Base-by-base conservation (phyloP, 2,888 invertebrate species). In the Deilephila elpenor region DNA sequence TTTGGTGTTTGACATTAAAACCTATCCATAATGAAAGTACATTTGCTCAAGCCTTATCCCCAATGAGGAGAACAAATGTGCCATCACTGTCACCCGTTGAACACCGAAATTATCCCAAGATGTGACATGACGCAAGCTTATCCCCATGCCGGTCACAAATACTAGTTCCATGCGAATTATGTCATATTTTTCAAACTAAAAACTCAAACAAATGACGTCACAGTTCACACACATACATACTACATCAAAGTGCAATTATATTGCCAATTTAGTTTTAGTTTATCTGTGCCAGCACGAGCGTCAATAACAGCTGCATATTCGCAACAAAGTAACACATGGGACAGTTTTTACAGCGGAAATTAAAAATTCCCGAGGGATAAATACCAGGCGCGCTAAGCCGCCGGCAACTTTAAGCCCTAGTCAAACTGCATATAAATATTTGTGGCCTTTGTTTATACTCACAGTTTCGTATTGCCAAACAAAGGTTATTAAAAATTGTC, bases 321-420 rank as follows among this genome's bases (percentile, higher is more conserved):
- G 56, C 7, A 56, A 60, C 60, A 60, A 25, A 17, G 29, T 60
- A 60, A 60, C 60, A 60, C 25, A 60, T 60, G 60, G 29, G 60
- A 60, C 29, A 29, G 72, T 79, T 79, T 76, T 78, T 75, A 75
- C 75, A 59, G 74, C 72, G 76, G 77, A 77, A 29, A 60, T 60
- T 60, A 60, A 60, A 60, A 60, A 60, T 60, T 60, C 60, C 60
- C 29, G 17, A 14, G 25, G 60, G 29, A 60, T 60, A 60, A 72
- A 72, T 44, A 75, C 59, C 75, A 74, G 44, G 71, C 72, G 62
- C 64, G 60, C 29, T 25, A 60, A 29, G 25, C 29, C 14, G 60
- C 25, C 14, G 25, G 29, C 29, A 56, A 60, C 29, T 60, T 60
- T 32, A 29, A 29, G 17, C 20, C 25, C 60, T 60, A 29, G 60